Base-by-base conservation (phyloP, 2,888 invertebrate species). In the Leptinotarsa rubiginosa region DNA sequence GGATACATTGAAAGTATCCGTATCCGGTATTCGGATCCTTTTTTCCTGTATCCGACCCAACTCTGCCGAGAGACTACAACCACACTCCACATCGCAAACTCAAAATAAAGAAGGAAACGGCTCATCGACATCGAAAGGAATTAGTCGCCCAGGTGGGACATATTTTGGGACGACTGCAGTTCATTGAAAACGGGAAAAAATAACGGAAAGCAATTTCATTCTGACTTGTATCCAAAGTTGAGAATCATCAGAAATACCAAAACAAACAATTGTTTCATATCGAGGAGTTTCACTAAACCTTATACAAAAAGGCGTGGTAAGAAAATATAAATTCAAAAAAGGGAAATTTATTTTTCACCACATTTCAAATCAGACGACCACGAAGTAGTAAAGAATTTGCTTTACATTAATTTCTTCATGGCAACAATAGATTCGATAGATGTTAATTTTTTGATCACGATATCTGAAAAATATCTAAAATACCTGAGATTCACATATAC, bases 301-400 rank as follows among this genome's bases (percentile, higher is more conserved):
- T 31, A 65, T 68, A 47, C 31, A 68, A 50, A 66, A 47, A 7
- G 75, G 72, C 15, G 75, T 68, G 47, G 64, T 75, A 20, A 13
- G n/a, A 47, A 69, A 75, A 56, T 69, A 64, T 13, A 2, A 52
- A 47, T 41, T 25, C 15, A 31, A 3, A 50, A 54, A 64, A 54
- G n/a, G 5, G 64, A 22, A 15, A 20, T 64, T 64, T 7, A 20
- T 64, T 31, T 16, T 16, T 10, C 64, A 22, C 64, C 20, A 64
- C 64, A 22, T 10, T 13, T 10, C 15, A 15, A 15, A 13, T 10
- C 0, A 47, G 15, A 10, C 10, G 47, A 65, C 18, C 25, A 50
- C 5, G 0, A 22, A 50, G 50, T 47, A 15, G 49, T 49, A 15
- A 0, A 49, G 1, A 12, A 49, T 49, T 12, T 49, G 16, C 16